phyloP scores from a whole-genome alignment of 2,797 vertebrate genomes.

The Smutsia temminckii region DNA sequence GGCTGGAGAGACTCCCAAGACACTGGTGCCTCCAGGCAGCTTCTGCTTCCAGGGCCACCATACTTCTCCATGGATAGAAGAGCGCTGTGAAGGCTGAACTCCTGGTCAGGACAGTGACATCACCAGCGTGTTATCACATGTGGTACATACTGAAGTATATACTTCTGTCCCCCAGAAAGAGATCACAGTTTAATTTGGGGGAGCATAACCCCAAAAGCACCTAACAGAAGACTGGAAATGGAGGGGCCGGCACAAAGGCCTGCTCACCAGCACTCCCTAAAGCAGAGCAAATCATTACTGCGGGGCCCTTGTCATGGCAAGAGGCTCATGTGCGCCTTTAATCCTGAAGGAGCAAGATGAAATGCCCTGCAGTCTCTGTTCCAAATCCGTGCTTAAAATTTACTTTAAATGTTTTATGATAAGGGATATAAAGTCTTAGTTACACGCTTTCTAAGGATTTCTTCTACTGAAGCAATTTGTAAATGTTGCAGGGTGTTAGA shows the following conservation, averaged over 20 bases:
- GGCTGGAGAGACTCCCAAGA: neutral
- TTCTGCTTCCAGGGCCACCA: neutral
- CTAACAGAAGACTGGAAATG: neutral
- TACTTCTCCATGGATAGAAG: neutral
- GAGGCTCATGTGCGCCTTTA: neutral
- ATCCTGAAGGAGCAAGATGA: slow-evolving; percentile 58
- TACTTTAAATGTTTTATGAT: slow-evolving; percentile 73
- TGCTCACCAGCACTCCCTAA: neutral
- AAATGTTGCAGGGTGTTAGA: slow-evolving; percentile 45
- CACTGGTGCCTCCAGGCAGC: neutral
- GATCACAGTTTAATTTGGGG: neutral
- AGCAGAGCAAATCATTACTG: neutral
- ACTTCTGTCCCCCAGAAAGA: neutral
- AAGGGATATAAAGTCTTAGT: slow-evolving; percentile 57
- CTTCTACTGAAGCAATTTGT: slow-evolving; percentile 61
- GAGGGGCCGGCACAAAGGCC: neutral
- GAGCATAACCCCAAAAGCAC: neutral
- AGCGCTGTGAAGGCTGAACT: neutral
- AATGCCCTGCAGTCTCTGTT: slow-evolving; percentile 6
- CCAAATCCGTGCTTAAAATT: slow-evolving; percentile 60
- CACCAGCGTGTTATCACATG: neutral
- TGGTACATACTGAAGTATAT: neutral
- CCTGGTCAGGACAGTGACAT: neutral
- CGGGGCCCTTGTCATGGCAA: neutral
- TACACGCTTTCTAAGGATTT: slow-evolving; percentile 62